Base-by-base conservation (phyloP, 2,113 vertebrate species). In the Eretmochelys imbricata region DNA sequence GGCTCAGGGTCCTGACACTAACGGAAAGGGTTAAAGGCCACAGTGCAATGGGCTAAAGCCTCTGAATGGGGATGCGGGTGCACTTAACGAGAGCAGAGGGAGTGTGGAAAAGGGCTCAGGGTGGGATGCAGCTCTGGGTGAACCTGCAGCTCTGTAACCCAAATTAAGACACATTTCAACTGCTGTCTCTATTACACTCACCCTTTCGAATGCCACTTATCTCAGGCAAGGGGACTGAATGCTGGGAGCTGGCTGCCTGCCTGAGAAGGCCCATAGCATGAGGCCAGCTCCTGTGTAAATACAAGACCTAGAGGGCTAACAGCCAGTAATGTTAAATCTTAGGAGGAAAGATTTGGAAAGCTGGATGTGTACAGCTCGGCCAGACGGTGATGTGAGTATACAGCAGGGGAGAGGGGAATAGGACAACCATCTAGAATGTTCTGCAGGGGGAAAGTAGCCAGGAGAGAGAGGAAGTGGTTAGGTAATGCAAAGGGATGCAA, bases 171-270 rank as follows among this genome's bases (percentile, higher is more conserved):
- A 85, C 50, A 0, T 86, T 96, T 97, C 89, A 94, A 55, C 89
- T 95, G 55, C 50, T 25, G 57, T 92, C 91, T 97, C 87, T 88
- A 48, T 83, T 82, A 84, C 84, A 82, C 57, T 93, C 80, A 84
- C 87, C 50, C 87, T 93, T 92, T 94, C 93, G 92, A 95, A 97
- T 50, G 42, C 25, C 89, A 92, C 87, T 93, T 94, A 88, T 96
- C 82, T 25, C 0, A 2, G 85, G 79, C 85, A 96, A 79, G 82
- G 35, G 46, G 57, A 49, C 17, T 87, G 84, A 94, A 80, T 83
- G 87, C 48, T 83, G 91, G 80, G 76, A 48, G 6, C 93, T 98
- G 97, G 96, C 92, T 90, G 91, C 72, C 93, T 95, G 97, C 92
- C 97, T 95, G 93, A 95, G 87, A 55, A 84, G 90, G 85, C 46